Conservation (phyloP, 2,888 invertebrate genomes). For the Ceraclea dissimilis region DNA sequence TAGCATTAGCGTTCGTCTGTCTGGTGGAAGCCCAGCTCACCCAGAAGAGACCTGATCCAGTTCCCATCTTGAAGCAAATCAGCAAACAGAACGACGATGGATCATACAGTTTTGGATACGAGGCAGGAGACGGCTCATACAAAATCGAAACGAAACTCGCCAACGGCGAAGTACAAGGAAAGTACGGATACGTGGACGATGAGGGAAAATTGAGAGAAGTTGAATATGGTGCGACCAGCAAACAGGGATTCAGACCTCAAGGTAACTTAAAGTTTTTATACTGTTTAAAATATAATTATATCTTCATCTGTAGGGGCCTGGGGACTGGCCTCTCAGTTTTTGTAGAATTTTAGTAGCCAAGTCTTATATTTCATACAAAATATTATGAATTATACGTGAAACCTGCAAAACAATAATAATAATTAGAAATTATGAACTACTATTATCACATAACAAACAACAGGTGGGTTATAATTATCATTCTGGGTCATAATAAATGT, state of each 20-base stretch:
- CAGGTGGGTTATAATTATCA: too few species aligned
- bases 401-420: too few species aligned
- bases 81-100: constrained; percentile 82
- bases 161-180: constrained; percentile 77
- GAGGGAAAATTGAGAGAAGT: constrained; percentile 67
- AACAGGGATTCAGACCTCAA: constrained; percentile 74
- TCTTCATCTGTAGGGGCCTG: too few species aligned
- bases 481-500: too few species aligned
- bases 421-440: too few species aligned
- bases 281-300: not conserved
- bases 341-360: too few species aligned
- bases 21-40: constrained; percentile 31
- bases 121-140: constrained; percentile 78
- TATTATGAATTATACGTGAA: too few species aligned
- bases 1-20: constrained; percentile 23
- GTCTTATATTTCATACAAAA: too few species aligned
- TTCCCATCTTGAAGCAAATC: constrained; percentile 75
- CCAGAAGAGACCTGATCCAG: constrained; percentile 62
- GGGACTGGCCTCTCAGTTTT: too few species aligned
- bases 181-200: constrained; percentile 84
- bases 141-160: constrained; percentile 84
- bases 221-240: constrained; percentile 77
- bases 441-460: too few species aligned
- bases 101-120: constrained; percentile 83
- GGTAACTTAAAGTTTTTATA: constrained; percentile 45